Percentiles rank a stretch among this genome's conserved stretches.
Conservation (phyloP, 2,888 invertebrate genomes). For the Drosophila borborema region DNA sequence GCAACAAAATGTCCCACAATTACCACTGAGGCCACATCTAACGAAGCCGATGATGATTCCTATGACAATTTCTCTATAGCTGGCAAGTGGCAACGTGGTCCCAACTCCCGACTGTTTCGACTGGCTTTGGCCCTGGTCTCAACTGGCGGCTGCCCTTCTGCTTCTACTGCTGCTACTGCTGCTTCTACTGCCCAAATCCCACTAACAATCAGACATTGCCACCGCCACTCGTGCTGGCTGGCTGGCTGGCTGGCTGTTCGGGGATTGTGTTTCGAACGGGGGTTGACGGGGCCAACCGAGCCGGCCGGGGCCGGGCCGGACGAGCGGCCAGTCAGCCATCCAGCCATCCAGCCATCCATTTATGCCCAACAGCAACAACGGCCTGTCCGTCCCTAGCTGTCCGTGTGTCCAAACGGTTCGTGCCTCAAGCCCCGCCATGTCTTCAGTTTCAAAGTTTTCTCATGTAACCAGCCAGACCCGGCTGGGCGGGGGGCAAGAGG, state of each 20-base stretch:
- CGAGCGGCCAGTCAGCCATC: constrained; percentile 53
- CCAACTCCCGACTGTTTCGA: constrained; percentile 23
- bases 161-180: too few relatives aligned
- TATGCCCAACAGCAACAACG: constrained; percentile 50
- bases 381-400: constrained; percentile 59
- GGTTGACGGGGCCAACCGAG: constrained; percentile 3
- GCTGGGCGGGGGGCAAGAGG: constrained; percentile 3
- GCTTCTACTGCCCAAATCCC: constrained; percentile 54
- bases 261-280: constrained; percentile 6
- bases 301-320: constrained; percentile 5
- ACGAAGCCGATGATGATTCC: constrained; percentile 85
- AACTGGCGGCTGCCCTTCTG: constrained; percentile 28
- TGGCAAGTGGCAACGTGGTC: constrained; percentile 73
- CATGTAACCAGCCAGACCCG: constrained; percentile 69
- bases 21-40: constrained; percentile 85
- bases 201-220: constrained; percentile 79
- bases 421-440: constrained; percentile 69
- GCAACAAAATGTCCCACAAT: constrained; percentile 84
- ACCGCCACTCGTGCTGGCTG: constrained; percentile 65
- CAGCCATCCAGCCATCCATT: constrained; percentile 68
- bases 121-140: constrained; percentile 30
- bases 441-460: constrained; percentile 82
- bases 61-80: constrained; percentile 82
- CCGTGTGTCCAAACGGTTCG: constrained; percentile 57
- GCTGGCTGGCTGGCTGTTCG: constrained; percentile 16